Conservation (phyloP, 2,113 vertebrate species). For the Numenius arquata region DNA sequence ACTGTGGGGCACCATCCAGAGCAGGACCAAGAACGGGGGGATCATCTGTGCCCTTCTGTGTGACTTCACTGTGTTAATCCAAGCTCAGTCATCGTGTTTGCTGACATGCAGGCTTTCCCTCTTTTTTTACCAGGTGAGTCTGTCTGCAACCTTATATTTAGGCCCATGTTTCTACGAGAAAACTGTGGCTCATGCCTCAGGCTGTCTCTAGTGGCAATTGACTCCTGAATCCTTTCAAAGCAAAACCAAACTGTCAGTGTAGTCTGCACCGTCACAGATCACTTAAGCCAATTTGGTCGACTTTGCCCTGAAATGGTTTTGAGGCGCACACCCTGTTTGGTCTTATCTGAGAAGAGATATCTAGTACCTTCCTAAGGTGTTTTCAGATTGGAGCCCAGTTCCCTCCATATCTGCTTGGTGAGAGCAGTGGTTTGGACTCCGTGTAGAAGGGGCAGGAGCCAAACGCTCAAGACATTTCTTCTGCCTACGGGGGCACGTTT, state of each 20-base stretch:
- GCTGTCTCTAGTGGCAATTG: neutral
- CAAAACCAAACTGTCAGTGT: neutral
- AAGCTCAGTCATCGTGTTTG: neutral
- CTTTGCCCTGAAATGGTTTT: neutral
- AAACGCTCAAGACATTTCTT: neutral
- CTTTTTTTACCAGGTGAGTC: neutral
- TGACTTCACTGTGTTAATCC: neutral
- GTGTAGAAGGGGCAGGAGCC: neutral
- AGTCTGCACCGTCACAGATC: neutral
- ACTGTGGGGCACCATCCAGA: neutral
- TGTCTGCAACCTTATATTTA: neutral
- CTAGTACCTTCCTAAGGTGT: neutral
- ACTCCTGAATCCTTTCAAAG: neutral
- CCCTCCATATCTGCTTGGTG: neutral
- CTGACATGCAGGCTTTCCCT: neutral
- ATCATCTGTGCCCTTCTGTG: neutral
- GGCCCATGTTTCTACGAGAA: neutral
- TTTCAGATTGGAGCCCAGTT: neutral
- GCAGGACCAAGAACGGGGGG: neutral
- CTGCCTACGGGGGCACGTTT: neutral
- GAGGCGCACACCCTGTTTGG: neutral
- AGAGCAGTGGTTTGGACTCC: neutral
- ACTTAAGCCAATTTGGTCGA: neutral
- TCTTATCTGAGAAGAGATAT: neutral
- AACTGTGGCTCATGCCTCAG: rapidly evolving